Percentiles rank a stretch among this genome's conserved stretches.
Conservation (phyloP, 1,140 invertebrate genomes). For the Bradynema listronoti region DNA sequence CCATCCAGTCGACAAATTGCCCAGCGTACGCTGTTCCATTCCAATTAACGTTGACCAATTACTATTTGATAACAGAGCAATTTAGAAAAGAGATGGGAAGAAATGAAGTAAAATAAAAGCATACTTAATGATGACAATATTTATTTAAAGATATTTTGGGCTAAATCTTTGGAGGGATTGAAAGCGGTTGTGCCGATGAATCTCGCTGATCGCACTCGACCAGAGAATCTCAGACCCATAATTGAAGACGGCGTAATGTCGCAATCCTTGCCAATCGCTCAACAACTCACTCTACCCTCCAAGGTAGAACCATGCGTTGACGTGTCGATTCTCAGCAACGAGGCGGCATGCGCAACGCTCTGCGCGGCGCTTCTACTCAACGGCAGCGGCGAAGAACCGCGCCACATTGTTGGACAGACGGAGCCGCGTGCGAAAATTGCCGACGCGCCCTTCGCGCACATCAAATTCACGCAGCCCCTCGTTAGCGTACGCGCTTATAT, state of each 20-base stretch:
- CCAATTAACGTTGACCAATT: too few species aligned
- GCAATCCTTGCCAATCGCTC: constrained; percentile 72
- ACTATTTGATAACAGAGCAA: too few species aligned
- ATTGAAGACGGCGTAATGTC: too few species aligned
- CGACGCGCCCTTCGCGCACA: constrained; percentile 85
- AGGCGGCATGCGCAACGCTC: constrained; percentile 42
- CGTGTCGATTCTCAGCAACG: constrained; percentile 28
- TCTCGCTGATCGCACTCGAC: constrained; percentile 67
- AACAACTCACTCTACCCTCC: constrained; percentile 75
- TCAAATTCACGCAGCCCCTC: constrained; percentile 90
- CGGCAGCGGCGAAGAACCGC: constrained; percentile 50
- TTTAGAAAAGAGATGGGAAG: neutral
- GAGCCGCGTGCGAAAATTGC: constrained; percentile 73
- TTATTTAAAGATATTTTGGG: constrained; percentile 77
- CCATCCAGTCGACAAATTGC: neutral
- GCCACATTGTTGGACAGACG: constrained; percentile 79
- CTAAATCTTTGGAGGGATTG: constrained; percentile 84
- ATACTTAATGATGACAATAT: neutral
- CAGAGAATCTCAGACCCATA: too few species aligned
- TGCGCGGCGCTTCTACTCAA: constrained; percentile 41
- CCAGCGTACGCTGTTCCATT: too few species aligned
- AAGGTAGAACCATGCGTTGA: constrained; percentile 28
- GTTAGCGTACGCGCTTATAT: constrained; percentile 67
- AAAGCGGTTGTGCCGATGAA: constrained; percentile 64
- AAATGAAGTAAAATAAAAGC: neutral